phyloP scores from a whole-genome alignment of 2,888 invertebrate species.

The Spicauda simplicius region DNA sequence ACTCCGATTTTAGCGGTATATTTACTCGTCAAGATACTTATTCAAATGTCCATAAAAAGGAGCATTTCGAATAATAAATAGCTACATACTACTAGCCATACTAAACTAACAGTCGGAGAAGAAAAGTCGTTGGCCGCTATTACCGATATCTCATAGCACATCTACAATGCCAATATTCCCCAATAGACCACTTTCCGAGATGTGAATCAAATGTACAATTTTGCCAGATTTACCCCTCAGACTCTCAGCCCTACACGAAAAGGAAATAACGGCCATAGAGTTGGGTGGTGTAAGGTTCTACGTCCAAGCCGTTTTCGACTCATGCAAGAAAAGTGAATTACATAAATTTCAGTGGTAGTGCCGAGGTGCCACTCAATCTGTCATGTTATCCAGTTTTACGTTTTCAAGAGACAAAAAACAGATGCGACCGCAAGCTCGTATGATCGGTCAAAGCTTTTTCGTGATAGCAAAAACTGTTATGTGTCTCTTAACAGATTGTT shows the following conservation, averaged over 20 bases:
- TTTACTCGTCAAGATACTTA: background rate
- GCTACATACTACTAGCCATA: slow-evolving; percentile 24
- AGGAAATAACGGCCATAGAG: slow-evolving; percentile 81
- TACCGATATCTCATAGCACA: slow-evolving; percentile 59
- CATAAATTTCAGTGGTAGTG: slow-evolving; percentile 57
- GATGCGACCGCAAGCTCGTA: slow-evolving; percentile 21
- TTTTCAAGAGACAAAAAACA: slow-evolving; percentile 31
- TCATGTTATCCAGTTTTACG: slow-evolving; percentile 23
- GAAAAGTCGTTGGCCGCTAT: slow-evolving; percentile 70
- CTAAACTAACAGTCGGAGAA: slow-evolving; percentile 34
- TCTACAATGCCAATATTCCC: slow-evolving; percentile 62
- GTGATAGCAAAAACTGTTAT: slow-evolving; percentile 25
- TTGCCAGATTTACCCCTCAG: slow-evolving; percentile 80
- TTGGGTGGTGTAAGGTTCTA: slow-evolving; percentile 64
- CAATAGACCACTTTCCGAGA: slow-evolving; percentile 56
- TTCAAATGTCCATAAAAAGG: background rate
- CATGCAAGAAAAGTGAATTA: slow-evolving; percentile 71
- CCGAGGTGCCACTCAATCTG: slow-evolving; percentile 70
- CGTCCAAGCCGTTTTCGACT: slow-evolving; percentile 69
- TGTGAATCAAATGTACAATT: slow-evolving; percentile 60
- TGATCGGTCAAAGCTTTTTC: slow-evolving; percentile 5
- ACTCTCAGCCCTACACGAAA: slow-evolving; percentile 48
- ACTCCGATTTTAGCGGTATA: background rate
- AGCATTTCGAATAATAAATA: slow-evolving; percentile 7
- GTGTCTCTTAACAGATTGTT: slow-evolving; percentile 28